phyloP scores from a whole-genome alignment of 2,797 vertebrate genomes.

The Oryzias sinensis region DNA sequence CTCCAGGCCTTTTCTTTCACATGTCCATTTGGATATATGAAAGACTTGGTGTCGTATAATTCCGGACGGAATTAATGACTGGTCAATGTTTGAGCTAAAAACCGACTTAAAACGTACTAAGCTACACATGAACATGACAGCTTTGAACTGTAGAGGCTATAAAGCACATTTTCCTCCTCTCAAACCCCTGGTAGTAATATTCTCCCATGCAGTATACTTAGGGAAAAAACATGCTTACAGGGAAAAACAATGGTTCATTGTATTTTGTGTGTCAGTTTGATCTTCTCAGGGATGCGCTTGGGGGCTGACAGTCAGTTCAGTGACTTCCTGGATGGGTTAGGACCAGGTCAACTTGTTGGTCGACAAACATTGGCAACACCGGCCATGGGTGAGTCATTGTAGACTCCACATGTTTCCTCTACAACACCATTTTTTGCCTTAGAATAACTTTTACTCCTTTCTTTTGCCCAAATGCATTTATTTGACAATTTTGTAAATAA shows the following conservation, averaged over 20 bases:
- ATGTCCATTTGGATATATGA: too few relatives aligned
- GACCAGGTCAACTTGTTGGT: constrained; percentile 95
- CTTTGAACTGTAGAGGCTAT: too few relatives aligned
- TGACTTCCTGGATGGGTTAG: constrained; percentile 96
- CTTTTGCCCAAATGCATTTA: background rate
- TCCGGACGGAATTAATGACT: too few relatives aligned
- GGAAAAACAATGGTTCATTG: background rate
- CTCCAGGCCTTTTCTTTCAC: too few relatives aligned
- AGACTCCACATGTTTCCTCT: background rate
- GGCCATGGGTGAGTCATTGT: constrained; percentile 88
- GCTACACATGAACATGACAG: too few relatives aligned
- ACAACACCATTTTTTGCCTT: background rate
- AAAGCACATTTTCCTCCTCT: too few relatives aligned
- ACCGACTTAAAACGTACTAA: too few relatives aligned
- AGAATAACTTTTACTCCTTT: background rate
- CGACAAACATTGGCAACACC: constrained; percentile 96
- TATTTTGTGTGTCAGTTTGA: constrained; percentile 79
- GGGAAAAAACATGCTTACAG: too few relatives aligned
- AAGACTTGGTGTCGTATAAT: too few relatives aligned
- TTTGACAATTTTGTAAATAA: constrained; percentile 1
- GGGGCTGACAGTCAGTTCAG: constrained; percentile 97
- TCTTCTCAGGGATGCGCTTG: constrained; percentile 96
- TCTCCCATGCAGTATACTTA: too few relatives aligned
- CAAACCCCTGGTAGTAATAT: too few relatives aligned
- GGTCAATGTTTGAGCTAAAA: too few relatives aligned